phyloP scores from a whole-genome alignment of 2,797 vertebrate species.

The Urocyon cinereoargenteus region DNA sequence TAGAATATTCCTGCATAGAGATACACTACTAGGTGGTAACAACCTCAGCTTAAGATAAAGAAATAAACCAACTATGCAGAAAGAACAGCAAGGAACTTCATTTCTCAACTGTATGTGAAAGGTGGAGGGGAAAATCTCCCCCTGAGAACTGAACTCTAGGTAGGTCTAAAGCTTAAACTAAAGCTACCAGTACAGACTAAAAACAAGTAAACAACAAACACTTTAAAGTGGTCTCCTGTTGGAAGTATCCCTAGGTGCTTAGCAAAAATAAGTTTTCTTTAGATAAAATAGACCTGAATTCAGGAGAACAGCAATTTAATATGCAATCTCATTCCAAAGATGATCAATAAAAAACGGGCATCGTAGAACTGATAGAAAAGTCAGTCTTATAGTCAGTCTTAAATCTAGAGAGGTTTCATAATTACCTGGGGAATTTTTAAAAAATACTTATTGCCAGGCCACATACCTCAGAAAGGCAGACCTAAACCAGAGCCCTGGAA shows the following conservation, averaged over 20 bases:
- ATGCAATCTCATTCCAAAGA: conserved; percentile 58
- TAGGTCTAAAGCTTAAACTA: neutral
- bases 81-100: neutral
- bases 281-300: conserved; percentile 3
- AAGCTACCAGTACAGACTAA: conserved; percentile 53
- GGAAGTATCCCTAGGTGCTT: neutral
- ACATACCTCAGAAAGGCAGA: neutral
- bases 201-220: conserved; percentile 56
- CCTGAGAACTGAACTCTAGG: conserved; percentile 1
- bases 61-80: conserved; percentile 25
- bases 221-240: conserved; percentile 10
- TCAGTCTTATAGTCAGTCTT: neutral
- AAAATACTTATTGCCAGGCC: conserved; percentile 20
- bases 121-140: neutral
- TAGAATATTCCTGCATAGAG: neutral
- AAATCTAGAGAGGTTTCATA: conserved; percentile 12
- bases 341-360: conserved; percentile 28
- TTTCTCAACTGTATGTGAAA: conserved; percentile 14
- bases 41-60: conserved; percentile 17
- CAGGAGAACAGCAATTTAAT: conserved; percentile 32
- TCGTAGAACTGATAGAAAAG: conserved; percentile 16
- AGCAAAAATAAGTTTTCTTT: conserved; percentile 54
- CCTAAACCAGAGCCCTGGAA: neutral
- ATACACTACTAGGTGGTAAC: neutral
- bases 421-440: neutral